Evolutionary conservation across 2,797 vertebrate species (phyloP), one percentile per base, ranked within the genome.

Genomic region (Myotis daubentonii): DNA sequence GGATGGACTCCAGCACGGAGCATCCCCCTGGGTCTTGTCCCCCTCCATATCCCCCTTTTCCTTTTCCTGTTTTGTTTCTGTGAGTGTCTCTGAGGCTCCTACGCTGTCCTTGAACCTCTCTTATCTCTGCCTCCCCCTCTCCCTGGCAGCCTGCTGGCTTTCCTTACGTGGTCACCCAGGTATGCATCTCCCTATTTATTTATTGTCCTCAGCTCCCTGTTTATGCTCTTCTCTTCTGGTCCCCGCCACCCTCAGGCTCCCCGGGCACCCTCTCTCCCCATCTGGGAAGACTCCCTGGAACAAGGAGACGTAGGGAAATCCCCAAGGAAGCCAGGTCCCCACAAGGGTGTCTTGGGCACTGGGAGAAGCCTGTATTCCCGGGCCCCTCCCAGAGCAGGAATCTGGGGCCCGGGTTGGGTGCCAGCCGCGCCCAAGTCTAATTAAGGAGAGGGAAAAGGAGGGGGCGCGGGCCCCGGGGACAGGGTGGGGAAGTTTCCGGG

Each of bases 381-480:
- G 93, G 96, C 90, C 85, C 79, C 97, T 93, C 97, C 97, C 96
- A 60, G 55, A 51, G 66, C 92, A 95, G 96, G 97, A 97, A 97
- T 97, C 96, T 94, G 94, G 85, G 76, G 92, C 95, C 95, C 87
- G 74, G 96, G 95, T 80, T 89, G 70, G 53, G 66, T 89, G 96
- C 88, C 95, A 92, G 75, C 96, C 95, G 41, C 96, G 91, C 97
- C 97, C 95, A 91, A 41, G 8, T 44, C 11, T 96, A 97, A 97
- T 97, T 96, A 97, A 75, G 90, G 75, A 94, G 94, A 94, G 70
- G 74, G 62, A 81, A 90, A 94, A 28, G 90, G 96, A 91, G 96
- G 94, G 86, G 94, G 80, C 30, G 74, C 74, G 12, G 12, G 71
- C 84, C 83, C 17, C 17, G 12, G 8, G 38, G 94, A 75, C 1